A percentile compares a stretch with the other conserved stretches of the same genome.
phyloP scores from a whole-genome alignment of 2,888 invertebrate species.

The Macrophya annulata region DNA sequence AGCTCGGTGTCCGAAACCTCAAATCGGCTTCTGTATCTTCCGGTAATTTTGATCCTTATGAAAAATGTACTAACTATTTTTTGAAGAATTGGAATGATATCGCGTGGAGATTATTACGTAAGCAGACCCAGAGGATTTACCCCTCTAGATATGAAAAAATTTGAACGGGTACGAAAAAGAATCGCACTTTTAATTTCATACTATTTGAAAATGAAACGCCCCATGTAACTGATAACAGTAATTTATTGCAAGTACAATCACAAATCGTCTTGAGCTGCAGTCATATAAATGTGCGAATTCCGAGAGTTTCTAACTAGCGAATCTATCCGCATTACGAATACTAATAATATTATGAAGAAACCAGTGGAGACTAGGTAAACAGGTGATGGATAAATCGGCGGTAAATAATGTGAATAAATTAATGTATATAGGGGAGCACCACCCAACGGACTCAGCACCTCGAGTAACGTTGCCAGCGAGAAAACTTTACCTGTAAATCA shows the following conservation, averaged over 20 bases:
- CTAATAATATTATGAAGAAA: neutral
- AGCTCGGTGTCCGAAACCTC: neutral
- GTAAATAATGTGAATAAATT: conserved; percentile 80
- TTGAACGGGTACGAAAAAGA: too few relatives aligned
- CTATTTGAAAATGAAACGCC: too few relatives aligned
- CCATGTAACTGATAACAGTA: neutral
- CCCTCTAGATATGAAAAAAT: neutral
- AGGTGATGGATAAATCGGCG: conserved; percentile 74
- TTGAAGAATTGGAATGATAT: too few relatives aligned
- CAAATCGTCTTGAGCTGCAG: conserved; percentile 4
- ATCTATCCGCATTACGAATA: neutral
- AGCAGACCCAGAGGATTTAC: neutral
- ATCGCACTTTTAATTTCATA: too few relatives aligned
- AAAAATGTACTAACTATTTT: neutral
- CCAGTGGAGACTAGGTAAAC: conserved; percentile 71
- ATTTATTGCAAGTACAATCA: neutral
- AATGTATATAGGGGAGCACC: conserved; percentile 85
- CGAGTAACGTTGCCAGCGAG: conserved; percentile 85
- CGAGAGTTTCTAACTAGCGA: neutral
- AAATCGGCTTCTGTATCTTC: neutral
- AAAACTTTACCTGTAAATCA: conserved; percentile 83
- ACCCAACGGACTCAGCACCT: conserved; percentile 84
- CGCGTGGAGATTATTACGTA: neutral
- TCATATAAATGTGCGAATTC: neutral
- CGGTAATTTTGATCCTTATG: neutral